A percentile compares a stretch with the other conserved stretches of the same genome.
Conservation (phyloP, 1,140 invertebrate species). For the Cyclargus thomasi region DNA sequence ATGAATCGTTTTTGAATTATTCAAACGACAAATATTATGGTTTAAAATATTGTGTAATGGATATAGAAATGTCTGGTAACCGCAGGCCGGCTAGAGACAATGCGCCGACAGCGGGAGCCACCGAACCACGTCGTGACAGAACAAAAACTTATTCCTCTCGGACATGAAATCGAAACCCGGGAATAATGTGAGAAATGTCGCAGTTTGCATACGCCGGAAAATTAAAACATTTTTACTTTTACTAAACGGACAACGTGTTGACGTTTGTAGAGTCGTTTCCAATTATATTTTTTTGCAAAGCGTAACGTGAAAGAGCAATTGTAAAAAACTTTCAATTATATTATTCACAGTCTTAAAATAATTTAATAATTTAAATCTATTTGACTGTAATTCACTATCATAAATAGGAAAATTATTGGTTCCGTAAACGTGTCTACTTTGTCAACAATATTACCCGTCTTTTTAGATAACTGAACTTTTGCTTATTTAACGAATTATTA, state of each 20-base stretch:
- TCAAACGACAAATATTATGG: constrained; percentile 43
- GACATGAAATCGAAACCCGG: constrained; percentile 58
- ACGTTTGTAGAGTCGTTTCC: constrained; percentile 36
- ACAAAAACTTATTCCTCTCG: constrained; percentile 62
- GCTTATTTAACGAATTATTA: too few relatives aligned
- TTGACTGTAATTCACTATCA: too few relatives aligned
- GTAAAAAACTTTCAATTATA: too few relatives aligned
- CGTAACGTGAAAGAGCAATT: too few relatives aligned
- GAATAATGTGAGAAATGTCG: constrained; percentile 54
- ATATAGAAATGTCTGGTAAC: constrained; percentile 55
- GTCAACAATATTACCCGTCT: too few relatives aligned
- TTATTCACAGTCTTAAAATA: too few relatives aligned
- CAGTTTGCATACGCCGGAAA: constrained; percentile 61
- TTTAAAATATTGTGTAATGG: constrained; percentile 38
- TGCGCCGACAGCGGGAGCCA: constrained; percentile 42
- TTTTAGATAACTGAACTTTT: too few relatives aligned
- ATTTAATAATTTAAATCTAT: too few relatives aligned
- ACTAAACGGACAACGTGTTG: constrained; percentile 36
- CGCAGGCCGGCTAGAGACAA: constrained; percentile 52
- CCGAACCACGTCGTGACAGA: constrained; percentile 48
- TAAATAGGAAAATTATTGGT: too few relatives aligned
- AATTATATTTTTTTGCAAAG: constrained; percentile 15
- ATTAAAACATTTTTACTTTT: constrained; percentile 63
- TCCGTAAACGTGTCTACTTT: too few relatives aligned
- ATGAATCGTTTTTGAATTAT: constrained; percentile 17